Base-by-base conservation (phyloP, 2,113 vertebrate species). In the Pao palembangensis region DNA sequence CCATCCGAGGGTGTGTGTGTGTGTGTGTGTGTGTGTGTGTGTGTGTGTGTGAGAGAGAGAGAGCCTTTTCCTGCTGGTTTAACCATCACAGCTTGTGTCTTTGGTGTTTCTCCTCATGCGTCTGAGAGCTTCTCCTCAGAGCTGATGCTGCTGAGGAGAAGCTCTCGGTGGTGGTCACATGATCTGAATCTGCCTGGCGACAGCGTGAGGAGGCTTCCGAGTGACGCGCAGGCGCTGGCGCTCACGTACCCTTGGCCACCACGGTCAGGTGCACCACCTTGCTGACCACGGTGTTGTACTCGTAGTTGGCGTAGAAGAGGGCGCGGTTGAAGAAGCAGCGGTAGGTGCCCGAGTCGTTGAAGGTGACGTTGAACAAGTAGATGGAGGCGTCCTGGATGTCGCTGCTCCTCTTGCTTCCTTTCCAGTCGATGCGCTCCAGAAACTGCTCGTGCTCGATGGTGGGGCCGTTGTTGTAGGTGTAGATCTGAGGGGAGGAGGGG, bases 331-430 rank as follows among this genome's bases (percentile, higher is more conserved):
- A 90, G n/a, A 79, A 80, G 73, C 95, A 96, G 13, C 85, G 79
- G 14, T 94, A 96, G 44, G 89, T 90, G 0, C 95, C 95, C 0
- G 90, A 76, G 79, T 96, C 93, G 2, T 93, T 92, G 67, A 92
- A 93, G 79, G 91, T 93, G 79, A 96, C 92, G 0, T 95, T 95
- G 43, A 87, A 81, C 71, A 96, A 76, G 67, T 92, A 91, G 56
- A 96, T 92, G 64, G 94, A 94, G 0, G 89, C 90, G 17, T 96
- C 94, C 71, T 95, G 94, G 69, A 96, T 87, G 86, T 96, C 94
- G 0, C 25, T 69, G 47, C 90, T 92, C 43, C 85, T 81, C 48
- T 87, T 92, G 58, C 92, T 95, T 10, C 94, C 94, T 0, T 90
- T 91, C 94, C 94, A 96, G 28, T 88, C 80, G 46, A 96, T 49